Conservation (phyloP, 1,140 invertebrate species). For the Battus philenor region DNA sequence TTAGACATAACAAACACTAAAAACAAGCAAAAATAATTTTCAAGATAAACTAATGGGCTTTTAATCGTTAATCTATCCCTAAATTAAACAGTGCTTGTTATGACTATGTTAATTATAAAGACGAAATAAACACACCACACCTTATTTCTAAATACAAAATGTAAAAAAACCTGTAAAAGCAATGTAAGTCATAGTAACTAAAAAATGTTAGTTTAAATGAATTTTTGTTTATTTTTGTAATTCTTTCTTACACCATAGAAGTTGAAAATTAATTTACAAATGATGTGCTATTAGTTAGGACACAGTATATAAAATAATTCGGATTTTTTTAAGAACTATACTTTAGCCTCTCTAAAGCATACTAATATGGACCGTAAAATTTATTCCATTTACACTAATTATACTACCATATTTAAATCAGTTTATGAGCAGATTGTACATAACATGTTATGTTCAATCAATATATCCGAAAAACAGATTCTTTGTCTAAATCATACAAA, state of each 20-base stretch:
- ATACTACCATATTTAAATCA: background rate
- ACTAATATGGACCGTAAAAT: too few species aligned
- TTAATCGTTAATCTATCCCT: constrained; percentile 1
- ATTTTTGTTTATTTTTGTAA: too few species aligned
- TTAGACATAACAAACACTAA: constrained; percentile 14
- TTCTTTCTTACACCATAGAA: too few species aligned
- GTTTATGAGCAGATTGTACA: background rate
- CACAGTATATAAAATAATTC: too few species aligned
- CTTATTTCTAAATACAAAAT: constrained; percentile 62
- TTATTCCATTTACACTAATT: background rate
- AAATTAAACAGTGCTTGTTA: constrained; percentile 18
- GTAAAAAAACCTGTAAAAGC: constrained; percentile 38
- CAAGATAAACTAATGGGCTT: background rate
- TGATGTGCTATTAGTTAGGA: too few species aligned
- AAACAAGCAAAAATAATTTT: constrained; percentile 7
- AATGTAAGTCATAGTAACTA: constrained; percentile 7
- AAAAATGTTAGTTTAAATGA: constrained; percentile 9
- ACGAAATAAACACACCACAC: constrained; percentile 60
- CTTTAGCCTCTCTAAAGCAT: too few species aligned
- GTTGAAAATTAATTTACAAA: too few species aligned
- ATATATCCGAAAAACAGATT: too few species aligned
- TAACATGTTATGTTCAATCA: constrained; percentile 9
- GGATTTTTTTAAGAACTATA: too few species aligned
- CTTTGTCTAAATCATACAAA: too few species aligned
- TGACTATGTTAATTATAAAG: constrained; percentile 20